Evolutionary conservation across 2,888 invertebrate species (phyloP), one percentile per base, ranked within the genome.

Genomic region (Microchrysa polita): DNA sequence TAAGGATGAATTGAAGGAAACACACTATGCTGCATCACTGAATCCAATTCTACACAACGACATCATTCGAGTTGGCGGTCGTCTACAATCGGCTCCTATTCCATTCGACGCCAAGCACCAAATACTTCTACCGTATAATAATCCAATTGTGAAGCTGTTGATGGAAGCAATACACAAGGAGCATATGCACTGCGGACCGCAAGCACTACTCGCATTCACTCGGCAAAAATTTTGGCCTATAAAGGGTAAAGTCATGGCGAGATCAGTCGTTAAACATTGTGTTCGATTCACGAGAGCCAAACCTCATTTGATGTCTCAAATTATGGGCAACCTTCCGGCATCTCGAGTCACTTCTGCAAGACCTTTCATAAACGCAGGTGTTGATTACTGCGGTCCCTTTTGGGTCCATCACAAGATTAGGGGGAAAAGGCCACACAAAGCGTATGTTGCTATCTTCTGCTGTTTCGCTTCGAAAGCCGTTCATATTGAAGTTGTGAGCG

Each of bases 41-140:
- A 14, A 77, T 78, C n/a, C 79, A 34, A 34, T 77, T 60, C 16
- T 80, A 7, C 78, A 79, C 60, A 10, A n/a, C 55, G 76, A 74
- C 16, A 67, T 80, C 23, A 74, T 81, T 23, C 75, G 79, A 69
- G 80, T 80, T 72, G 80, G 81, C 48, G 79, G 79, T 52, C 73
- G 80, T 14, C 67, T 79, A 5, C 23, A 75, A 34, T 69, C 77
- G 42, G 72, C 79, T 20, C 48, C 59, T 16, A 27, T 79, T 14
- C 22, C 76, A 34, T 76, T 71, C 42, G 73, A 76, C 55, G 76
- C 77, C 59, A 78, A 77, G 52, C 78, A 79, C 76, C 78, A 77
- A n/a, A 76, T 80, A 9, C 42, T 80, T 10, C 23, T 80, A 16
- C 79, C 80, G 14, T 74, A 77, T 14, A 65, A 73, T 27, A 63